Conservation (phyloP, 2,888 invertebrate species). For the Cheilosia vulpina region DNA sequence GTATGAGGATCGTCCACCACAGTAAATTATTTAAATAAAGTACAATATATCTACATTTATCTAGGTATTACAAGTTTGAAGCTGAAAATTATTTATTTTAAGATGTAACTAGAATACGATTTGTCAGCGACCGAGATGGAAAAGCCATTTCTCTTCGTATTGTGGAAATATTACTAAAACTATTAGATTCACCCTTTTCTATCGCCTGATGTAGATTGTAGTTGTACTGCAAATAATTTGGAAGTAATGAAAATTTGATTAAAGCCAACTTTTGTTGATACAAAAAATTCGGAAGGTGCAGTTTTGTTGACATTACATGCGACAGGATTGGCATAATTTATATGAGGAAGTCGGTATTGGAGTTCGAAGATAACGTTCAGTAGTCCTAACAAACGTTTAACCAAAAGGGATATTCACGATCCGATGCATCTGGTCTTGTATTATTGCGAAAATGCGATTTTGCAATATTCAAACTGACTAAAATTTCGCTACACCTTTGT, state of each 20-base stretch:
- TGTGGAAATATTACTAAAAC: conserved; percentile 31
- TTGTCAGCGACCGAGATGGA: background rate
- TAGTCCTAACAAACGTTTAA: no score
- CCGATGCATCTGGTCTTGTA: no score
- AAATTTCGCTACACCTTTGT: no score
- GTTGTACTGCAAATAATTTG: background rate
- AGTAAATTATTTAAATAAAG: conserved; percentile 1
- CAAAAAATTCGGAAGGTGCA: no score
- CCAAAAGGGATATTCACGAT: no score
- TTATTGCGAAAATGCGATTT: no score
- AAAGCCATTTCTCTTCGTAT: conserved; percentile 4
- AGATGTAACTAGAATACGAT: background rate
- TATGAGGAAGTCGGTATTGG: no score
- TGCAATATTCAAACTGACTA: no score
- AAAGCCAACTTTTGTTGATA: conserved; percentile 16
- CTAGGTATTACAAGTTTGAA: background rate
- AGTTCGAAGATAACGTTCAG: background rate
- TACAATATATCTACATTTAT: no score
- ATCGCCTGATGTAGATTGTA: background rate
- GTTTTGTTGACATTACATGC: no score
- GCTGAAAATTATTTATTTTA: conserved; percentile 9
- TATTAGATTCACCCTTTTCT: conserved; percentile 39
- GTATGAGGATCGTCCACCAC: conserved; percentile 65
- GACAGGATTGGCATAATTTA: no score
- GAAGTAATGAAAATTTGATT: conserved; percentile 5